Base-by-base conservation (phyloP, 2,113 vertebrate genomes). In the Pseudolaguvia tuberculata region DNA sequence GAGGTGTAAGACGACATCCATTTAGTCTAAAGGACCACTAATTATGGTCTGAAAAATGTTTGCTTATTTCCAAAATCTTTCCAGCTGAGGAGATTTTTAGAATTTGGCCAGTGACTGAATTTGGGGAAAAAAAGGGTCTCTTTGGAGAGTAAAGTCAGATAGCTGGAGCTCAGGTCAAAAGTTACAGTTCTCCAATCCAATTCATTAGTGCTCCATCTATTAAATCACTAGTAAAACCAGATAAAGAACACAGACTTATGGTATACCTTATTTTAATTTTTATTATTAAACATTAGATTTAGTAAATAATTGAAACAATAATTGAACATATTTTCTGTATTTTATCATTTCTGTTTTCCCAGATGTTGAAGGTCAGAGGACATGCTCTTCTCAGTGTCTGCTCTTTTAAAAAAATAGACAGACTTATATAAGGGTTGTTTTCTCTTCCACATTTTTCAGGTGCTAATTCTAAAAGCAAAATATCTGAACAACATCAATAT, bases 341-440 rank as follows among this genome's bases (percentile, higher is more conserved):
- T 48, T 53, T 59, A 62, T 25, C 18, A 70, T 73, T 58, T 76
- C 25, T 80, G 53, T 82, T 75, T 75, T 82, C 62, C 70, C 70
- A 77, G 57, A 76, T 65, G 73, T 62, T 53, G 53, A 39, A 73
- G 39, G 48, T 51, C 21, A 52, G 51, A 71, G 70, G 59, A 59
- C 42, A 27, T 52, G 12, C 21, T 21, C 21, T 4, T 63, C 25
- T 9, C 27, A 21, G 45, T 29, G 1, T 29, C 53, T 59, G 55
- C 20, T 57, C 20, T 53, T 11, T 47, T 27, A 73, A 55, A 72
- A n/a, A 39, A 29, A 15, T 12, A 57, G n/a, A 39, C 18, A 10
- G 12, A 27, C 39, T 65, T 62, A 29, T 29, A 67, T 20, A 23
- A 42, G 23, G 14, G 17, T 50, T 61, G 31, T 20, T 62, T 66